These are phyloP conservation scores for Triplophysa siluroides DNA, from an alignment of 2,113 vertebrate species.

Conservation along the genomic window DNA sequence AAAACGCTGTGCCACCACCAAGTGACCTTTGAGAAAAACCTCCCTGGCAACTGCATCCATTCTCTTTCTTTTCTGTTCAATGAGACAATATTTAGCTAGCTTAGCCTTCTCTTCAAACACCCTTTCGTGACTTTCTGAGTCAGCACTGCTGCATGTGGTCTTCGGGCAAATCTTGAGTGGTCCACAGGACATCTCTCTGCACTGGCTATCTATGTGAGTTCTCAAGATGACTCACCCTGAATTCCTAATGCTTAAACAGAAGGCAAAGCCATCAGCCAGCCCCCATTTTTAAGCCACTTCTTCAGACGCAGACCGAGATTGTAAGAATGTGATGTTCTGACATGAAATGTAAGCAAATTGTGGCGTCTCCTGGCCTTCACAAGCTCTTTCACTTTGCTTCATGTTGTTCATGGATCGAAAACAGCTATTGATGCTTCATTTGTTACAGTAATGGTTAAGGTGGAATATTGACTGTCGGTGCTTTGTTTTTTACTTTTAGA, in stretches of 20 bases:
- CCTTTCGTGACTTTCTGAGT: slow-evolving; percentile 9
- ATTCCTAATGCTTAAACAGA: slow-evolving; percentile 68
- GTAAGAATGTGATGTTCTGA: slow-evolving; percentile 32
- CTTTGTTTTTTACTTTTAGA: background rate
- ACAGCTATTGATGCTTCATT: background rate
- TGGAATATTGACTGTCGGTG: background rate
- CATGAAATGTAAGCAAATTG: slow-evolving; percentile 37
- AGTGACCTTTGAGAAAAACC: slow-evolving; percentile 23
- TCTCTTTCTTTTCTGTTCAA: background rate
- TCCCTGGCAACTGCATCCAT: slow-evolving; percentile 4
- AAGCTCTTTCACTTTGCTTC: background rate
- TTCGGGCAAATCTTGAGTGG: slow-evolving; percentile 19
- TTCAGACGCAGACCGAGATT: slow-evolving; percentile 22
- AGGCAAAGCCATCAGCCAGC: slow-evolving; percentile 69
- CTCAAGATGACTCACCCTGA: slow-evolving; percentile 61
- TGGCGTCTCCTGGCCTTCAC: slow-evolving; percentile 14
- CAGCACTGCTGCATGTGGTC: slow-evolving; percentile 24
- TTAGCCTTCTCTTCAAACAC: slow-evolving; percentile 14
- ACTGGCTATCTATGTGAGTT: slow-evolving; percentile 44
- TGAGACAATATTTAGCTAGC: slow-evolving; percentile 2
- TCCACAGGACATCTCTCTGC: slow-evolving; percentile 16
- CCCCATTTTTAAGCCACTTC: slow-evolving; percentile 37
- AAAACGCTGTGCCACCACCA: background rate
- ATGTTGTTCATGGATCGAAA: background rate
- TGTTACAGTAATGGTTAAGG: background rate